Base-by-base conservation (phyloP, 1,140 invertebrate genomes). In the Cotesia glomerata region DNA sequence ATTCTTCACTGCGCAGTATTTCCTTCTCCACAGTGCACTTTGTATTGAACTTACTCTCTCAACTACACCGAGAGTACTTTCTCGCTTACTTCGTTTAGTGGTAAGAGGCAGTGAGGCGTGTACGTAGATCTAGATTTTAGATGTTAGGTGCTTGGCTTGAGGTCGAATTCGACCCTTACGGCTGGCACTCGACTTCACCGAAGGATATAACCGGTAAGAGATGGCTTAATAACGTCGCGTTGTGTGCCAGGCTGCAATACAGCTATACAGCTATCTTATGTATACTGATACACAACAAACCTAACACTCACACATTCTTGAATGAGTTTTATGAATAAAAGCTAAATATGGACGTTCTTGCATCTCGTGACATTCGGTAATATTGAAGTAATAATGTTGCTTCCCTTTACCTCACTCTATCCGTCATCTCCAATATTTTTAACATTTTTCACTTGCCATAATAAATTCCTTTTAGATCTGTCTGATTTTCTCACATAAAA, bases 371-470 rank as follows among this genome's bases (percentile, higher is more conserved):
- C 81, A 83, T 83, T 79, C 74, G 72, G 79, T 82, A 85, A 86
- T 85, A 86, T 86, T 82, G 81, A 85, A 81, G 84, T 79, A 86
- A 83, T 81, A 80, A 81, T 80, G 80, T 77, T 77, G 75, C 76
- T 74, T 77, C 5, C 71, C 39, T 36, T 49, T 49, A 34, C 65
- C 34, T 35, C 72, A 67, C 76, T 74, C 70, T 73, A 26, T 75
- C 56, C 79, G 79, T 79, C 74, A 69, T 73, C 18, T 39, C 54
- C 58, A 59, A 63, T 14, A 9, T 68, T 56, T 58, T 54, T 49
- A 61, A 59, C 65, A 51, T 70, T 61, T 36, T 59, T 66, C 13
- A 70, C 71, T 65, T 39, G 66, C 62, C 64, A 45, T 59, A 2
- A 11, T 51, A 36, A 49, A 67, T 45, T 7, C 4, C 62, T 14